A percentile compares a stretch with the other conserved stretches of the same genome.
phyloP scores from a whole-genome alignment of 92 coral and sea anemone species.

The Paragorgia papillata region DNA sequence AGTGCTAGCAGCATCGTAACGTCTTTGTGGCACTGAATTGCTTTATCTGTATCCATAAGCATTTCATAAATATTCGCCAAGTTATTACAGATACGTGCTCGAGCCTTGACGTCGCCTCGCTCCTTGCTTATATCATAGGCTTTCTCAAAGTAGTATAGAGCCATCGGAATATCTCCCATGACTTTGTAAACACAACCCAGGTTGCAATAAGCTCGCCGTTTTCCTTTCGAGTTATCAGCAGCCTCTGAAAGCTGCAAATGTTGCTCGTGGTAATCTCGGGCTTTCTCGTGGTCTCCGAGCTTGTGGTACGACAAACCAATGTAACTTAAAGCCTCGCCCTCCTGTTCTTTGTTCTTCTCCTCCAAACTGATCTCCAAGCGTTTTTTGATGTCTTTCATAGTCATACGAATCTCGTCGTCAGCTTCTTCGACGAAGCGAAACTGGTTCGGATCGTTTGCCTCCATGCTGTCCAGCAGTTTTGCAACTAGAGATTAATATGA shows the following conservation, averaged over 20 bases:
- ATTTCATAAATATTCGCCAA: slow-evolving; percentile 89
- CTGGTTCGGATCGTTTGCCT: slow-evolving; percentile 89
- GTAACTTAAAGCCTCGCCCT: slow-evolving; percentile 75
- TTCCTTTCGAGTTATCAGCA: slow-evolving; percentile 72
- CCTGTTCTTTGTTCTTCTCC: slow-evolving; percentile 71
- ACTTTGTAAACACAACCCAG: slow-evolving; percentile 82
- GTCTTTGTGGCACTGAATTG: slow-evolving; percentile 73
- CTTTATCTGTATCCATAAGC: slow-evolving; percentile 77
- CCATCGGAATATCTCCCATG: slow-evolving; percentile 70
- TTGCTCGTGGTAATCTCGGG: slow-evolving; percentile 80
- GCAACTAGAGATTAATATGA: background rate
- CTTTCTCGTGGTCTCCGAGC: slow-evolving; percentile 71
- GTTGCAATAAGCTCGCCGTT: slow-evolving; percentile 85
- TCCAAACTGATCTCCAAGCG: slow-evolving; percentile 70
- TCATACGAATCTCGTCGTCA: slow-evolving; percentile 70
- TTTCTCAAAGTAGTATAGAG: slow-evolving; percentile 67
- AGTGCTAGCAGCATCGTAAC: slow-evolving; percentile 64
- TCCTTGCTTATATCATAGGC: slow-evolving; percentile 75
- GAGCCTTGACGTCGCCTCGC: slow-evolving; percentile 60
- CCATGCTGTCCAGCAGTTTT: slow-evolving; percentile 53
- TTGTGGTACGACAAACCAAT: slow-evolving; percentile 87
- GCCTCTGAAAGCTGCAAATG: slow-evolving; percentile 73
- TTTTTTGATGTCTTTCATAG: slow-evolving; percentile 71
- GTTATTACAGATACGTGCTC: slow-evolving; percentile 77
- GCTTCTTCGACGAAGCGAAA: slow-evolving; percentile 82